These are phyloP conservation scores for Ceriagrion tenellum DNA, from an alignment of 2,888 invertebrate genomes.

Conservation along the genomic window DNA sequence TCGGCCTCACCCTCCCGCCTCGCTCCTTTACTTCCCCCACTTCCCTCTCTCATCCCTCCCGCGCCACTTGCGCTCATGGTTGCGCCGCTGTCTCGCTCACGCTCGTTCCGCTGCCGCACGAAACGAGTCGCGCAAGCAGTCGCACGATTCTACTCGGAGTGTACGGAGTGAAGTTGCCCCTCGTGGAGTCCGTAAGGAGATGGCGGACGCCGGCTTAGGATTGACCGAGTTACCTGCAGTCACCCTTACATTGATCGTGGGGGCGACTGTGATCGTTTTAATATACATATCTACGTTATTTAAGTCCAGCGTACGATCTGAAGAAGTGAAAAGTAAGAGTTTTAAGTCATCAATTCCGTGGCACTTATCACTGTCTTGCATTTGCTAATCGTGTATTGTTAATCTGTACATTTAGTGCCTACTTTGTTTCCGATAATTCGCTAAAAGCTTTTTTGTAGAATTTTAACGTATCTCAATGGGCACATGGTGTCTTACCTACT, in stretches of 20 bases:
- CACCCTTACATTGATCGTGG: conserved; percentile 71
- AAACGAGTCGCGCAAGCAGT: conserved; percentile 50
- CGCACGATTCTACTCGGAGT: conserved; percentile 53
- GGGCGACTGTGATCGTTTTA: conserved; percentile 70
- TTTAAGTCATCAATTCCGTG: background rate
- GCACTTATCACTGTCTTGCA: background rate
- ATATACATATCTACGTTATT: conserved; percentile 71
- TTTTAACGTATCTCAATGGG: background rate
- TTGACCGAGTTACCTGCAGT: conserved; percentile 70
- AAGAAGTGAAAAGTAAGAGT: conserved; percentile 71
- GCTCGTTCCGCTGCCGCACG: conserved; percentile 62
- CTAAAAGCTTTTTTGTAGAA: background rate
- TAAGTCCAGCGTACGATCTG: conserved; percentile 70
- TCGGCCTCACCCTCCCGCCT: background rate
- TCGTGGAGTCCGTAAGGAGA: conserved; percentile 66
- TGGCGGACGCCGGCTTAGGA: conserved; percentile 70
- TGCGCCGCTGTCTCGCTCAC: conserved; percentile 65
- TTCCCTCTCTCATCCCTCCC: conserved; percentile 30
- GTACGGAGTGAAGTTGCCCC: conserved; percentile 52
- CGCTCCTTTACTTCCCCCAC: background rate
- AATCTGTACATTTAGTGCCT: background rate
- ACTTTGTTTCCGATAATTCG: background rate
- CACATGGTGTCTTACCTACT: background rate
- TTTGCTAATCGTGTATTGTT: background rate
- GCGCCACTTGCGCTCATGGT: conserved; percentile 63